Base-by-base conservation (phyloP, 1,140 invertebrate species). In the Gryllus bimaculatus region DNA sequence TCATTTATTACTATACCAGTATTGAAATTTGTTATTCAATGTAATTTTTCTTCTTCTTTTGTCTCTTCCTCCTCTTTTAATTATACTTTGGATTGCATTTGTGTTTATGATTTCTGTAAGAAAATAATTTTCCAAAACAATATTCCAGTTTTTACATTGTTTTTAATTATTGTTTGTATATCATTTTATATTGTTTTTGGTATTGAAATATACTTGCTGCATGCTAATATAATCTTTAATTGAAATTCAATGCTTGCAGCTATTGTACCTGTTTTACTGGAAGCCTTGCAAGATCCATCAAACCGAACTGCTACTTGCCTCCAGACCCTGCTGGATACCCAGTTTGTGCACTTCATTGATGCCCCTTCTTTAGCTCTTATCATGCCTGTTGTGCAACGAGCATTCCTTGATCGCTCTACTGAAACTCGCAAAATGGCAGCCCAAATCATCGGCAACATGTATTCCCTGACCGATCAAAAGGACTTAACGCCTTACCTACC, bases 391-490 rank as follows among this genome's bases (percentile, higher is more conserved):
- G 96, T 99, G 21, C 94, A 98, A 85, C 87, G 98, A 82, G 98
- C 98, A 8, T 99, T 99, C 85, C 93, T 97, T 87, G 97, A 99
- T 87, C 89, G 98, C 78, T 96, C 96, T 8, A 99, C 97, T 0
- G 98, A 99, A 87, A 99, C 96, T 0, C 90, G 97, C 83, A 98
- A 99, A 89, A 98, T 99, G 96, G 96, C 98, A 39, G 96, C 97
- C n/a, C 94, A 96, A 87, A 99, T 99, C 84, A 99, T 99, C 83
- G 97, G 98, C 74, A 99, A 99, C 86, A 99, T 99, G 96, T 99
- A 99, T 87, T 98, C 96, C 0, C 88, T 99, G 12, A 99, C 98
- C 0, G 98, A 99, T 88, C 96, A 99, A 85, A 99, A 99, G 88
- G 98, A 99, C 87, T 88, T 99, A 78, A 92, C 94, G 78, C 98